Percentiles rank a stretch among this genome's conserved stretches.
These are phyloP conservation scores for Pyrrhosoma nymphula DNA, from an alignment of 2,888 invertebrate species.

Conservation along the genomic window DNA sequence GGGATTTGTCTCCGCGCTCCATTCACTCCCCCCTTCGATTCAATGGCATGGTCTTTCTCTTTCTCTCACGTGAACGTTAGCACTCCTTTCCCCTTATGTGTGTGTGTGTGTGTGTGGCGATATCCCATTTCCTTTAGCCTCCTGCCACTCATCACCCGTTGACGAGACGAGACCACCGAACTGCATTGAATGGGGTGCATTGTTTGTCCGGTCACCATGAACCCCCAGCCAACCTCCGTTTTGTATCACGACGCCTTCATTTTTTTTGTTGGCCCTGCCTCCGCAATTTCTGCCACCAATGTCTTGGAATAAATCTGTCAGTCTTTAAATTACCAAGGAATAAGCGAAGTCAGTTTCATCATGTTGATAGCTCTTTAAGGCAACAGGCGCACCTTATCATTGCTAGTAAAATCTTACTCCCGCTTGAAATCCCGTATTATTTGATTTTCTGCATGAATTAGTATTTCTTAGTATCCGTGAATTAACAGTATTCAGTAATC, in stretches of 20 bases:
- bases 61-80: not conserved
- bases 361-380: too few species aligned
- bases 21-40: conserved; percentile 26
- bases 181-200: not conserved
- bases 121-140: not conserved
- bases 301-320: not conserved
- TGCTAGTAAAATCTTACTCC: too few species aligned
- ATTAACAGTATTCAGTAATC: too few species aligned
- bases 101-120: not conserved
- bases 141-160: not conserved
- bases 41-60: not conserved
- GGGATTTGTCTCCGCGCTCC: not conserved
- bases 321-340: too few species aligned
- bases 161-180: not conserved
- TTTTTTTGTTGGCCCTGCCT: not conserved
- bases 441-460: too few species aligned
- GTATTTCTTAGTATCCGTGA: too few species aligned
- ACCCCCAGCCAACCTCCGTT: not conserved
- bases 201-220: not conserved
- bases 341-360: too few species aligned
- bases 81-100: not conserved
- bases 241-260: too few species aligned
- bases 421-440: too few species aligned
- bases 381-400: too few species aligned
- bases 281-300: not conserved